A percentile compares a stretch with the other conserved stretches of the same genome.
Evolutionary conservation across 2,113 vertebrate genomes (phyloP).

Genomic region (Ptychochromis oligacanthus): DNA sequence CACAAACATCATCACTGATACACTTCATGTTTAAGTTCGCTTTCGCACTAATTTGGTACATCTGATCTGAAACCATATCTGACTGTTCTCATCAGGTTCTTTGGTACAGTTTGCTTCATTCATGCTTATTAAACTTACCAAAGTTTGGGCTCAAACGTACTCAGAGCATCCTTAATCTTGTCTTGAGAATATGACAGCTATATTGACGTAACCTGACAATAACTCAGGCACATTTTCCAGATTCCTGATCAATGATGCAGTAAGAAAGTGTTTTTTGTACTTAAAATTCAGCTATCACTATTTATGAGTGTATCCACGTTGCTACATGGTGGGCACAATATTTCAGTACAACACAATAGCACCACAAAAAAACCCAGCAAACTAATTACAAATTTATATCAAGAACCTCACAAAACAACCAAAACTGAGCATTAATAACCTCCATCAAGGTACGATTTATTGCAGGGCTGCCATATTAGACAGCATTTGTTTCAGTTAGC

Average conservation of each 20-base stretch:
- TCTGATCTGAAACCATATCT: background rate
- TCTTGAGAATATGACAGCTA: background rate
- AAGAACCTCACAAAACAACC: background rate
- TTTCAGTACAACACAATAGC: background rate
- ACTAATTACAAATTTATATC: background rate
- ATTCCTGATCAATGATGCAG: background rate
- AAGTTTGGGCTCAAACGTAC: too few relatives aligned
- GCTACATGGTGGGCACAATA: background rate
- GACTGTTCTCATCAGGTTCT: too few relatives aligned
- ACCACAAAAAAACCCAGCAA: background rate
- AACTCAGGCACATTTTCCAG: background rate
- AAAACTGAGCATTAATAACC: background rate
- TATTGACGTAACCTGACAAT: background rate
- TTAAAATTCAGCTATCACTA: background rate
- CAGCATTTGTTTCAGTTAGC: background rate
- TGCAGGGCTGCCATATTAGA: background rate
- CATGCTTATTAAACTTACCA: too few relatives aligned
- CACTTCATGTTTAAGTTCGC: background rate
- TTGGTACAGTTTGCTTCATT: too few relatives aligned
- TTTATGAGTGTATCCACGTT: rapidly evolving
- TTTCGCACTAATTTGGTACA: background rate
- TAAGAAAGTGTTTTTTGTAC: background rate
- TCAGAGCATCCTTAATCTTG: too few relatives aligned
- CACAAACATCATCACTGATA: rapidly evolving
- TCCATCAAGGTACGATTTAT: background rate